Percentiles rank a stretch among this genome's conserved stretches.
Conservation (phyloP, 2,113 vertebrate species). For the Cromileptes altivelis region DNA sequence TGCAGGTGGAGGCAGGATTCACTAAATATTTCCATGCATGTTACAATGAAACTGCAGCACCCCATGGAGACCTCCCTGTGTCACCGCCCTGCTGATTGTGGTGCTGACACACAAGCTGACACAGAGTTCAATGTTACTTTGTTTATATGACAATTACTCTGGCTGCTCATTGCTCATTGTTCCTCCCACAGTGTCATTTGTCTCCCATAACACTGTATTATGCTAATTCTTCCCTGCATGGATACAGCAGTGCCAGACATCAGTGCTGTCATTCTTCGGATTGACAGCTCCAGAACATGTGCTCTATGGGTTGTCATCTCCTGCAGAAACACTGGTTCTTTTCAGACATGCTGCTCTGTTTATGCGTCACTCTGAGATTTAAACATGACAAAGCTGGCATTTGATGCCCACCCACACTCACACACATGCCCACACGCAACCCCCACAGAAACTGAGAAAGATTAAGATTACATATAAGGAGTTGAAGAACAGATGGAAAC, state of each 20-base stretch:
- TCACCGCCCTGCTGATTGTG: constrained; percentile 33
- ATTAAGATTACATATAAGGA: constrained; percentile 21
- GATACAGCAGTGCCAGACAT: constrained; percentile 54
- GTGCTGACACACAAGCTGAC: constrained; percentile 33
- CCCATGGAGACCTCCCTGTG: constrained; percentile 18
- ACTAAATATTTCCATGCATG: not conserved
- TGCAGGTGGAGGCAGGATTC: constrained; percentile 6
- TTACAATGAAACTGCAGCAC: constrained; percentile 32
- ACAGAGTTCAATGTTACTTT: constrained; percentile 49
- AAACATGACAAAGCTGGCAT: constrained; percentile 26
- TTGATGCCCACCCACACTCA: not conserved
- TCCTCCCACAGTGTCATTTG: constrained; percentile 64
- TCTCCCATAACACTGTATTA: constrained; percentile 57
- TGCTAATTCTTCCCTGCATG: constrained; percentile 62
- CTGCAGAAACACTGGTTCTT: constrained; percentile 51
- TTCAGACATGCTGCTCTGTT: constrained; percentile 42
- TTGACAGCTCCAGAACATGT: constrained; percentile 57
- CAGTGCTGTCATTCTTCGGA: constrained; percentile 54
- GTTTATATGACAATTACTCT: constrained; percentile 54
- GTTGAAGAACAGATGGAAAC: not conserved
- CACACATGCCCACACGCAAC: not conserved
- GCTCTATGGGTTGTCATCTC: constrained; percentile 57
- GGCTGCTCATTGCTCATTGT: constrained; percentile 42
- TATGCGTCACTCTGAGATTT: constrained; percentile 42
- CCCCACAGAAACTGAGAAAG: constrained; percentile 3